Conservation (phyloP, 2,797 vertebrate genomes). For the Enteromius trimaculatus region DNA sequence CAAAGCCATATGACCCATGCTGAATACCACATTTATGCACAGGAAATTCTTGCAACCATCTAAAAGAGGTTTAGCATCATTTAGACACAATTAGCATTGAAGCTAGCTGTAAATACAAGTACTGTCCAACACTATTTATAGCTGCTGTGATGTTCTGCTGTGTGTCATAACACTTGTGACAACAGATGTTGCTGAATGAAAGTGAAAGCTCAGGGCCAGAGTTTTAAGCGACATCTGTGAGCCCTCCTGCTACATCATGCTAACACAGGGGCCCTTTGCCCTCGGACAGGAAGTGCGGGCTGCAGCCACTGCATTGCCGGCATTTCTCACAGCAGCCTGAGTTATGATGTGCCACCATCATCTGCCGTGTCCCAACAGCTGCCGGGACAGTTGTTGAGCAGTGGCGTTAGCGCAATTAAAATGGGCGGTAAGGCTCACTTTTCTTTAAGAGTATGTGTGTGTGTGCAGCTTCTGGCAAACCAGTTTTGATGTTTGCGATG, state of each 20-base stretch:
- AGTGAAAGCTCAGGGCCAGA: slow-evolving; percentile 30
- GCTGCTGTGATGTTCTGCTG: slow-evolving; percentile 24
- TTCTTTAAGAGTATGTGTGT: neutral
- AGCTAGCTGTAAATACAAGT: neutral
- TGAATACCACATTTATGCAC: neutral
- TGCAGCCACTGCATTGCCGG: slow-evolving; percentile 40
- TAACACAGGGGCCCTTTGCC: slow-evolving; percentile 58
- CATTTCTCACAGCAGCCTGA: slow-evolving; percentile 57
- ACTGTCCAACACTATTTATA: slow-evolving; percentile 34
- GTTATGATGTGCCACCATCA: slow-evolving; percentile 67
- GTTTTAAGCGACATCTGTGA: slow-evolving; percentile 58
- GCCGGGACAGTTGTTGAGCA: slow-evolving; percentile 66
- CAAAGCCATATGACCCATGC: slow-evolving; percentile 9
- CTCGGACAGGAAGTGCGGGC: slow-evolving; percentile 52
- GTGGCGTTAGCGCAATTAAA: slow-evolving; percentile 38
- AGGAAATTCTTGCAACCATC: slow-evolving; percentile 7
- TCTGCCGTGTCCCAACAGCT: slow-evolving; percentile 69
- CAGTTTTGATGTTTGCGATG: slow-evolving; percentile 8
- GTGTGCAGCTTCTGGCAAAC: neutral
- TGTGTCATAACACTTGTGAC: slow-evolving; percentile 40
- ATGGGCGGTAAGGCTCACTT: slow-evolving; percentile 13
- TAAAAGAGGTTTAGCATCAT: neutral
- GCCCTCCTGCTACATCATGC: slow-evolving; percentile 50
- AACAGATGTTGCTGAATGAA: slow-evolving; percentile 47
- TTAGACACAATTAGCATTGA: neutral